Evolutionary conservation across 1,140 invertebrate genomes (phyloP).

Genomic region (Drosophila seguyi): DNA sequence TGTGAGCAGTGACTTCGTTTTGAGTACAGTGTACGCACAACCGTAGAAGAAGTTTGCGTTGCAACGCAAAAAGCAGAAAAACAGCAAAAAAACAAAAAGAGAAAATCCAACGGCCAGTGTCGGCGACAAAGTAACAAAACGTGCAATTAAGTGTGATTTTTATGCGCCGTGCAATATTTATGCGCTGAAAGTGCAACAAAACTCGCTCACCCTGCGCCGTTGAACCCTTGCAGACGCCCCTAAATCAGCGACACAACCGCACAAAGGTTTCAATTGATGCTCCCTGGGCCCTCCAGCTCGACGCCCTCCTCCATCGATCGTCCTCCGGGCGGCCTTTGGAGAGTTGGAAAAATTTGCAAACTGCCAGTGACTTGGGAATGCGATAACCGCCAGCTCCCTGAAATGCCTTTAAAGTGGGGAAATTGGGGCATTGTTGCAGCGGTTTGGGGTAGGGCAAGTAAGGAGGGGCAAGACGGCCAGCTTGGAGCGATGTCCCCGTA

Average conservation of each 20-base stretch:
- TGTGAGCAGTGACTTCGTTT: neutral
- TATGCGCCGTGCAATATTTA: slow-evolving; percentile 68
- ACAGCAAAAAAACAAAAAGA: slow-evolving; percentile 20
- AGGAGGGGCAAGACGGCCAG: slow-evolving; percentile 1
- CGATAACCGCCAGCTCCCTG: slow-evolving; percentile 12
- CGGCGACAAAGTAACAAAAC: slow-evolving; percentile 69
- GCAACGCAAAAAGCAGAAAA: slow-evolving; percentile 12
- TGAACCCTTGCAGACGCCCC: slow-evolving; percentile 3
- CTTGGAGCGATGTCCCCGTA: no score
- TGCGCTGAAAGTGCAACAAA: slow-evolving; percentile 38
- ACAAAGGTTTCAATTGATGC: slow-evolving; percentile 58
- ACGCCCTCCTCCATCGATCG: neutral
- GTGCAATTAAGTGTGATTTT: slow-evolving; percentile 78
- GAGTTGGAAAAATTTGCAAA: slow-evolving; percentile 49
- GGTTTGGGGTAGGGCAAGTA: no score
- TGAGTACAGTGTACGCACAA: neutral
- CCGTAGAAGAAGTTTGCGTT: neutral
- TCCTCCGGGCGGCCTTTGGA: slow-evolving; percentile 10
- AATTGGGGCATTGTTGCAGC: slow-evolving; percentile 1
- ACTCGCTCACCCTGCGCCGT: slow-evolving; percentile 30
- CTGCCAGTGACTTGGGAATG: slow-evolving; percentile 55
- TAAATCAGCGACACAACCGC: slow-evolving; percentile 57
- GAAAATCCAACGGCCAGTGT: slow-evolving; percentile 13
- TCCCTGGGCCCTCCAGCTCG: slow-evolving; percentile 15
- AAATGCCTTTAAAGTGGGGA: slow-evolving; percentile 27